Evolutionary conservation across 1,140 invertebrate species (phyloP).

Genomic region (Pachyrhynchus sulphureomaculatus): DNA sequence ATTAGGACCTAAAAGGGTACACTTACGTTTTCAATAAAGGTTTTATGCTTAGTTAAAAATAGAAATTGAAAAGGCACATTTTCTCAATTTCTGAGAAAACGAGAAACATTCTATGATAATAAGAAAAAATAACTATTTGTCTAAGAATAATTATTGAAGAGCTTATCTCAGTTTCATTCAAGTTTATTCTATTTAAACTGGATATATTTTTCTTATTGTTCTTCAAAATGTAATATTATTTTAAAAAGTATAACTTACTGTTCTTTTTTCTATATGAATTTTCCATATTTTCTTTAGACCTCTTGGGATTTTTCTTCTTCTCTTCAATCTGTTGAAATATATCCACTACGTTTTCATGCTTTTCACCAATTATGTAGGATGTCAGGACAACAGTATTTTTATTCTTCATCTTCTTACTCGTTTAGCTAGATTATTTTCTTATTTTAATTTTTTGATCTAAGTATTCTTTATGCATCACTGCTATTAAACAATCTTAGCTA

Average conservation of each 20-base stretch:
- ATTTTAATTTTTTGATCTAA: neutral
- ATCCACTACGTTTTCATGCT: constrained; percentile 19
- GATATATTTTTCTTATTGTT: neutral
- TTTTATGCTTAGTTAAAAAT: no score
- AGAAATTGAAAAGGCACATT: no score
- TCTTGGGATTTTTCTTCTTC: constrained; percentile 3
- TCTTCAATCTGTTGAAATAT: constrained; percentile 15
- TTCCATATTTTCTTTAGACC: neutral
- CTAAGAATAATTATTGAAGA: no score
- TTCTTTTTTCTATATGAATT: neutral
- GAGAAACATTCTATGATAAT: no score
- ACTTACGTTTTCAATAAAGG: neutral
- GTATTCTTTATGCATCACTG: constrained; percentile 8
- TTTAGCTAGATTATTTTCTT: neutral
- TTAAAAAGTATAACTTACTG: neutral
- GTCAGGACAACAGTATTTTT: constrained; percentile 18
- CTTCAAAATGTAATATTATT: neutral
- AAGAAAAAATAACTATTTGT: no score
- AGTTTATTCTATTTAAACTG: no score
- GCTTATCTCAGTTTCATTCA: no score
- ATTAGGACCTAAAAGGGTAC: neutral
- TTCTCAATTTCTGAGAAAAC: no score
- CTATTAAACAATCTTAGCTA: neutral
- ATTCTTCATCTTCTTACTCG: neutral
- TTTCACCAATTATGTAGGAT: constrained; percentile 16